phyloP scores from a whole-genome alignment of 2,888 invertebrate species.

The Furcula furcula region DNA sequence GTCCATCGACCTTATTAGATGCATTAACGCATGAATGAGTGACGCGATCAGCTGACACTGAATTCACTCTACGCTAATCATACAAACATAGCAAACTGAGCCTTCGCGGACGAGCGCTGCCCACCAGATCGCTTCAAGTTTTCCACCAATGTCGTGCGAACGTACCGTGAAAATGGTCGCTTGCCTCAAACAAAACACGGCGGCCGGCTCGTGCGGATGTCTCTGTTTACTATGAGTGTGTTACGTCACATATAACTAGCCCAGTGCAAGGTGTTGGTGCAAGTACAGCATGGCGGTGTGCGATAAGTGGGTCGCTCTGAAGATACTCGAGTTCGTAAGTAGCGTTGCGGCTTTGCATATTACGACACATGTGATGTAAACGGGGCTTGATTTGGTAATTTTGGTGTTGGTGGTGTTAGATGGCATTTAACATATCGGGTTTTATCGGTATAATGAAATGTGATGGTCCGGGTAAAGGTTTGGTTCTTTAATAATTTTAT shows the following conservation, averaged over 20 bases:
- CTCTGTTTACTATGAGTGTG: slow-evolving; percentile 34
- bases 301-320: slow-evolving; percentile 80
- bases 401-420: slow-evolving; percentile 9
- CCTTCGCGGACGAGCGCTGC: slow-evolving; percentile 23
- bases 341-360: slow-evolving; percentile 32
- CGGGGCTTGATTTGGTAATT: slow-evolving; percentile 26
- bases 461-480: no score
- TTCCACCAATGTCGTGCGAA: slow-evolving; percentile 58
- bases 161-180: slow-evolving; percentile 46
- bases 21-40: slow-evolving; percentile 16
- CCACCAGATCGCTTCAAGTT: slow-evolving; percentile 29
- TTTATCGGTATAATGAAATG: no score
- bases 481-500: no score
- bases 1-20: no score
- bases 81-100: slow-evolving; percentile 16
- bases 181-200: slow-evolving; percentile 56
- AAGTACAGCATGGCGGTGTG: slow-evolving; percentile 66
- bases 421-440: no score
- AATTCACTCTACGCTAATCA: slow-evolving; percentile 2
- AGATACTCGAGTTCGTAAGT: slow-evolving; percentile 79
- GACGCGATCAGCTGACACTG: slow-evolving; percentile 10
- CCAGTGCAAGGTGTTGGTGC: slow-evolving; percentile 24
- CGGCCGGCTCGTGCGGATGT: slow-evolving; percentile 61
- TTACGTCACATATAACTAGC: slow-evolving; percentile 44
- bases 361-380: slow-evolving; percentile 33